These are phyloP conservation scores for Oryzias javanicus DNA, from an alignment of 2,113 vertebrate species.

Conservation along the genomic window DNA sequence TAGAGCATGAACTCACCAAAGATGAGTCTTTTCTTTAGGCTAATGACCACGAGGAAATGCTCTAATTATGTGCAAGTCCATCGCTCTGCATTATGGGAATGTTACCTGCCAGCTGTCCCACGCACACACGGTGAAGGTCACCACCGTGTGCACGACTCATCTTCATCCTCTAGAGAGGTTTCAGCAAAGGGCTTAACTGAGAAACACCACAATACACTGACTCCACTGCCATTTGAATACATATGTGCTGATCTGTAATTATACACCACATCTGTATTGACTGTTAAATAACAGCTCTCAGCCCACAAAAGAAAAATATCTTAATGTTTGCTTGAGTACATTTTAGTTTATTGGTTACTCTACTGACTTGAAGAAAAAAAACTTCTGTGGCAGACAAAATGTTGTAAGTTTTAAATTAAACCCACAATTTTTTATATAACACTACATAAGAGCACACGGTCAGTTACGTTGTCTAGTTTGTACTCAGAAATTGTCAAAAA, in stretches of 20 bases:
- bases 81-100: slow-evolving; percentile 34
- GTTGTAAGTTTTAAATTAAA: too few species aligned
- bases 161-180: slow-evolving; percentile 31
- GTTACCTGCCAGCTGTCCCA: slow-evolving; percentile 48
- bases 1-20: slow-evolving; percentile 13
- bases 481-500: too few species aligned
- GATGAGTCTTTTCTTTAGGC: slow-evolving; percentile 19
- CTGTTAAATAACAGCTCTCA: not conserved
- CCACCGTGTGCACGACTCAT: slow-evolving; percentile 55
- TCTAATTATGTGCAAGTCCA: slow-evolving; percentile 45
- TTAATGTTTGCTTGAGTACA: not conserved
- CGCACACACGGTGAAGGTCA: slow-evolving; percentile 52
- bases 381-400: too few species aligned
- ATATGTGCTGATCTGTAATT: not conserved
- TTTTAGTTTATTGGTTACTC: too few species aligned
- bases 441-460: too few species aligned
- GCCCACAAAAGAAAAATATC: not conserved
- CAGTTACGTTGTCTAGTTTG: too few species aligned
- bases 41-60: slow-evolving; percentile 41
- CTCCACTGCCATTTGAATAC: slow-evolving; percentile 7
- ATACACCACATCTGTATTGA: slow-evolving; percentile 2
- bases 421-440: too few species aligned
- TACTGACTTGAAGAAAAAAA: too few species aligned
- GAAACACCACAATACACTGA: slow-evolving; percentile 14
- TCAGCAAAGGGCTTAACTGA: slow-evolving; percentile 19